Base-by-base conservation (phyloP, 2,888 invertebrate genomes). In the Drosophila paranaensis region DNA sequence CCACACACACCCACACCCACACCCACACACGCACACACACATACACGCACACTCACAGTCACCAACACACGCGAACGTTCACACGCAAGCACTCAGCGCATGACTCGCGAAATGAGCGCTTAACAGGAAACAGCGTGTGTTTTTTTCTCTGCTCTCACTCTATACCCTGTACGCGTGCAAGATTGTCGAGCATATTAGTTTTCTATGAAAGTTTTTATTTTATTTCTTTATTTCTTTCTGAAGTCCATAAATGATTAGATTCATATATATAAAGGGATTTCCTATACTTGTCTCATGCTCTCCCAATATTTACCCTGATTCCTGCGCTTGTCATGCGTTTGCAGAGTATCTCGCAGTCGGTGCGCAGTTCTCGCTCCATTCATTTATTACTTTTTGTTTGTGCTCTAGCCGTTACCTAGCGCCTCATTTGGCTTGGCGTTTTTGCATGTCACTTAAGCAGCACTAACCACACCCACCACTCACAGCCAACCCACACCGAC, bases 81-180 rank as follows among this genome's bases (percentile, higher is more conserved):
- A 27, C 63, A 58, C 63, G 48, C 33, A 50, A 66, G 71, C 75
- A 75, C 71, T 71, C 62, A 75, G 56, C 71, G 62, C 75, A 48
- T 71, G 71, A 66, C 66, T 75, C 20, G 71, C 65, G 25, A 75
- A 66, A 75, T 75, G 60, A 71, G 46, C 66, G 76, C 76, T 74
- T 75, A 66, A 57, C 55, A 45, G 65, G 54, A 51, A 37, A 46
- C 55, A 45, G 50, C 43, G 14, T 55, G n/a, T 20, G 64, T 69
- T 63, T 43, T 42, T 43, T n/a, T 20, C 9, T 16, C 9, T 16
- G 20, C 37, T 8, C 27, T 27, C 14, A n/a, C 3, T 13, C 3
- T 16, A 46, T 48, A 30, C 39, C 48, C 48, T 58, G 0, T 2
- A 16, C 13, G 4, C 6, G 6, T 0, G 0, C 37, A 8, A 10